A percentile compares a stretch with the other conserved stretches of the same genome.
Evolutionary conservation across 2,888 invertebrate genomes (phyloP).

Genomic region (Pimpla rufipes): DNA sequence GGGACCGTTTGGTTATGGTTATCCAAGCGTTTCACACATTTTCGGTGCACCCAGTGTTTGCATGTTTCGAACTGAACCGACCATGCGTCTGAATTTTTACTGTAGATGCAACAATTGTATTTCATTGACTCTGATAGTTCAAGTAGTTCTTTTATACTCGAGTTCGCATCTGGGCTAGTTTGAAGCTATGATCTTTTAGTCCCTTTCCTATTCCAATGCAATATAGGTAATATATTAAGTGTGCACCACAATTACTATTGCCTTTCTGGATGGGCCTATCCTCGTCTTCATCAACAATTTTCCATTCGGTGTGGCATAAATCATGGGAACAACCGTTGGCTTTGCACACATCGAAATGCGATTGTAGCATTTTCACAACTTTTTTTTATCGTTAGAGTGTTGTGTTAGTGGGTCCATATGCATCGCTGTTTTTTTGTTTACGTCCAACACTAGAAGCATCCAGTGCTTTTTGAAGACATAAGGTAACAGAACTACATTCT

Average conservation of each 20-base stretch:
- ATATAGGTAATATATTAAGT: conserved; percentile 19
- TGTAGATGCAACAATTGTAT: not conserved
- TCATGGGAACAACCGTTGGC: not conserved
- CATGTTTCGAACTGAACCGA: not conserved
- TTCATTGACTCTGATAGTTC: not conserved
- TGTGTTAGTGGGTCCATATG: not conserved
- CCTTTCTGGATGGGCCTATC: conserved; percentile 22
- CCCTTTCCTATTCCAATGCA: not conserved
- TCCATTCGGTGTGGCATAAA: conserved; percentile 31
- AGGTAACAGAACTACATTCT: not conserved
- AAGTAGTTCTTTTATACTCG: not conserved
- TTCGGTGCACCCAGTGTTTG: not conserved
- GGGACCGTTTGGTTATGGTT: too few relatives aligned
- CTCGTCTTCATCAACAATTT: conserved; percentile 28
- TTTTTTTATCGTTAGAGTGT: not conserved
- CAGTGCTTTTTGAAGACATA: not conserved
- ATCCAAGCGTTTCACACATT: too few relatives aligned
- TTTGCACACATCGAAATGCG: not conserved
- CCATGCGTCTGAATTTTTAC: not conserved
- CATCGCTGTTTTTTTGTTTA: not conserved
- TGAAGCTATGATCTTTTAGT: not conserved
- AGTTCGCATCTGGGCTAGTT: not conserved
- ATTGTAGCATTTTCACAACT: not conserved
- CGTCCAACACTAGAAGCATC: conserved; percentile 10
- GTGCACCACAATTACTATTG: conserved; percentile 29